A percentile compares a stretch with the other conserved stretches of the same genome.
Conservation (phyloP, 2,888 invertebrate genomes). For the Machimus rusticus region DNA sequence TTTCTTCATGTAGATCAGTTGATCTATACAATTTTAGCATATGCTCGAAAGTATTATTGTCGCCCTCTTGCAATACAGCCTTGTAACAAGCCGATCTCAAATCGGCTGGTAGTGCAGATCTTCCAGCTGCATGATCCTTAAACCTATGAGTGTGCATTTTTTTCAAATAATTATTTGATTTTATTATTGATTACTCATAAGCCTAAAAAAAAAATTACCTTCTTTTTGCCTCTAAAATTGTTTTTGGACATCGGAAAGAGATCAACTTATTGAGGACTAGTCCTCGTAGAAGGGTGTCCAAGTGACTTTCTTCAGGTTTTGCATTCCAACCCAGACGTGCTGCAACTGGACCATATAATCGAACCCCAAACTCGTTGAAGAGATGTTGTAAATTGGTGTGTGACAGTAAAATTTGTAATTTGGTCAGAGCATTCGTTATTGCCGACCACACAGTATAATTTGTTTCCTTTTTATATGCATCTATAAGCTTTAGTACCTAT, state of each 20-base stretch:
- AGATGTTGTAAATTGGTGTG: constrained; percentile 79
- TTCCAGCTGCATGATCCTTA: constrained; percentile 71
- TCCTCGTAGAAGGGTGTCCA: constrained; percentile 85
- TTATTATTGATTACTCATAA: neutral
- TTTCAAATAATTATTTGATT: neutral
- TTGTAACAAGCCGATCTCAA: constrained; percentile 86
- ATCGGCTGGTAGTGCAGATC: constrained; percentile 78
- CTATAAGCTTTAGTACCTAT: constrained; percentile 76
- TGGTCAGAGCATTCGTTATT: constrained; percentile 79
- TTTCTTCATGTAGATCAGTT: constrained; percentile 91
- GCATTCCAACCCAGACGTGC: constrained; percentile 86
- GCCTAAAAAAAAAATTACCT: constrained; percentile 52
- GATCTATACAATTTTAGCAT: constrained; percentile 83
- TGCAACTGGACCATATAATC: constrained; percentile 76
- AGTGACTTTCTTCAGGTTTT: constrained; percentile 81
- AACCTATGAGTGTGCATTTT: constrained; percentile 61
- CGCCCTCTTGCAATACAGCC: constrained; percentile 77
- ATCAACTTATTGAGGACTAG: constrained; percentile 85
- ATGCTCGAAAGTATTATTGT: constrained; percentile 74
- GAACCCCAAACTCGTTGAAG: constrained; percentile 77
- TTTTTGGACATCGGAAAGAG: constrained; percentile 79
- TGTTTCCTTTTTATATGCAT: constrained; percentile 83
- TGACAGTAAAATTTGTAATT: constrained; percentile 77
- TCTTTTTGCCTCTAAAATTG: constrained; percentile 77
- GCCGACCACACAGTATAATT: constrained; percentile 95